Percentiles rank a stretch among this genome's conserved stretches.
These are phyloP conservation scores for Drosophila nigritarsus DNA, from an alignment of 2,888 invertebrate genomes.

Conservation along the genomic window DNA sequence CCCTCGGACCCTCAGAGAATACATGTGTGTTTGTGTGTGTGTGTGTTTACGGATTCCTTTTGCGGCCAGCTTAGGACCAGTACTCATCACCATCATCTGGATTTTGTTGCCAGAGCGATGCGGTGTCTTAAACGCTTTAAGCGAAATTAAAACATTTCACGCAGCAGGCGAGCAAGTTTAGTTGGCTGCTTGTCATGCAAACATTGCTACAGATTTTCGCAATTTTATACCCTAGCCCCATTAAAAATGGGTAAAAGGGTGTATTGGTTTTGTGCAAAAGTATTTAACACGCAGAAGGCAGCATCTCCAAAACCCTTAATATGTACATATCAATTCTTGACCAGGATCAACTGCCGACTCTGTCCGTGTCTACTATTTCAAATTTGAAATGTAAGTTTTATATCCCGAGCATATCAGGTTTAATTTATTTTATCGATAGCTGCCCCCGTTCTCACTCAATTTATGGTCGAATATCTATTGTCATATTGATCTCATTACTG, in stretches of 20 bases:
- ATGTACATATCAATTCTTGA: not conserved
- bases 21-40: not conserved
- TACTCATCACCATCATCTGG: slow-evolving; percentile 50
- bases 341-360: not conserved
- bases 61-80: slow-evolving; percentile 68
- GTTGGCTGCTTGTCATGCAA: slow-evolving; percentile 53
- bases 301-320: fast-evolving
- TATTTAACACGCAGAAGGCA: not conserved
- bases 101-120: slow-evolving; percentile 57
- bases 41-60: slow-evolving; percentile 48
- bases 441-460: too few species aligned
- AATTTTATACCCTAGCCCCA: not conserved
- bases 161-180: slow-evolving; percentile 54
- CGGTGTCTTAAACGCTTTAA: slow-evolving; percentile 78
- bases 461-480: not conserved
- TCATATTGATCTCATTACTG: not conserved
- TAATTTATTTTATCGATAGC: too few species aligned
- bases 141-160: slow-evolving; percentile 76
- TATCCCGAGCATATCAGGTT: too few species aligned
- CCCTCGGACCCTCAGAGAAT: slow-evolving; percentile 10
- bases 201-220: slow-evolving; percentile 51
- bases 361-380: too few species aligned
- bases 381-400: too few species aligned
- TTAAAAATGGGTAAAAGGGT: not conserved
- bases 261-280: not conserved